Evolutionary conservation across 2,888 invertebrate species (phyloP).

Genomic region (Pyrrhopygopsis socrates): DNA sequence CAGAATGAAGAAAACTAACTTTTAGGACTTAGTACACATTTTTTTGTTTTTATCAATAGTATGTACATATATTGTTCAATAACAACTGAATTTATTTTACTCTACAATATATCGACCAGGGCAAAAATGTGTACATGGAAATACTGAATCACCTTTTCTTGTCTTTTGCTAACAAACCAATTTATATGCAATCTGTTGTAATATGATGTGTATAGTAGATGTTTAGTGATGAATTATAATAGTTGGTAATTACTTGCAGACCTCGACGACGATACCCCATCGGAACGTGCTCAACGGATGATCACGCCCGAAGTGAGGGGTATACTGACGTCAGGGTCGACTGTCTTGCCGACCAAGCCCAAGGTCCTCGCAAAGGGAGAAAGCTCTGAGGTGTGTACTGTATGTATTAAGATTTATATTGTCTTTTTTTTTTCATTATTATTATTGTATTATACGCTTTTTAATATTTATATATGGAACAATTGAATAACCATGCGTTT

Average conservation of each 20-base stretch:
- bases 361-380: conserved; percentile 93
- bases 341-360: conserved; percentile 92
- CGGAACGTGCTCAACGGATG: conserved; percentile 95
- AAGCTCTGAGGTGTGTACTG: conserved; percentile 92
- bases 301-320: conserved; percentile 95
- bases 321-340: conserved; percentile 94
- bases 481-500: too few relatives aligned
- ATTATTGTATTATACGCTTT: background rate
- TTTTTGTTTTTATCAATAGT: too few relatives aligned
- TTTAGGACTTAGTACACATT: too few relatives aligned
- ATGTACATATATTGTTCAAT: too few relatives aligned
- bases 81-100: too few relatives aligned
- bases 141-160: too few relatives aligned
- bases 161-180: too few relatives aligned
- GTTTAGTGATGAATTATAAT: background rate
- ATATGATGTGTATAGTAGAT: too few relatives aligned
- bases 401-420: conserved; percentile 18
- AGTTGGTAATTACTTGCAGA: conserved; percentile 88
- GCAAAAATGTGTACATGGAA: too few relatives aligned
- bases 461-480: background rate
- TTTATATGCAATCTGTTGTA: too few relatives aligned
- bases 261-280: conserved; percentile 92
- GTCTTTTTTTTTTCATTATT: background rate
- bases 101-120: too few relatives aligned
- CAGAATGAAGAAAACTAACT: too few relatives aligned